phyloP scores from a whole-genome alignment of 2,888 invertebrate species.

The Drosophila mettleri region DNA sequence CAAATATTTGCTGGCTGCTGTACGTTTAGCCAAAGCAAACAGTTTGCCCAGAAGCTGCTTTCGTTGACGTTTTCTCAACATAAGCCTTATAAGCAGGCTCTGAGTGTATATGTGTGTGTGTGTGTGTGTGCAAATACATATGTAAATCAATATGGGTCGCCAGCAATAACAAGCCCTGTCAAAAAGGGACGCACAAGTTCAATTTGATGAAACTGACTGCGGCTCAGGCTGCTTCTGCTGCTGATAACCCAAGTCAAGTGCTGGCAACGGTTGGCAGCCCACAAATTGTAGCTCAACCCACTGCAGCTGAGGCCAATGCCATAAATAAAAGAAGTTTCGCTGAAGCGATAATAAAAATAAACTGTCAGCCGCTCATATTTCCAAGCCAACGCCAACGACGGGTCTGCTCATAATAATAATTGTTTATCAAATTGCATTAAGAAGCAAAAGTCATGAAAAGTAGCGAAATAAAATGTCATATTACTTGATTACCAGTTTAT shows the following conservation, averaged over 20 bases:
- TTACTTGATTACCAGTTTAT: background rate
- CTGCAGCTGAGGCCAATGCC: slow-evolving; percentile 5
- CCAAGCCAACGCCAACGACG: slow-evolving; percentile 50
- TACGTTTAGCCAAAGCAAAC: slow-evolving; percentile 69
- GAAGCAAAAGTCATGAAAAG: background rate
- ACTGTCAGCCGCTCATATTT: slow-evolving; percentile 36
- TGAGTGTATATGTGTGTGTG: background rate
- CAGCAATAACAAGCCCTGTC: slow-evolving; percentile 50
- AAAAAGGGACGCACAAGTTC: slow-evolving; percentile 33
- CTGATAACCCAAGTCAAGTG: slow-evolving; percentile 45
- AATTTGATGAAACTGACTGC: slow-evolving; percentile 42
- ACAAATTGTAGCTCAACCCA: slow-evolving; percentile 45
- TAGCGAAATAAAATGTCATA: background rate
- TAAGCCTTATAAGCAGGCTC: slow-evolving; percentile 25
- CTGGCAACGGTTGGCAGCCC: slow-evolving; percentile 43
- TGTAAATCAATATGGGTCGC: slow-evolving; percentile 70
- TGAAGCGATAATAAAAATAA: slow-evolving; percentile 31
- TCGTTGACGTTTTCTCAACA: slow-evolving; percentile 37
- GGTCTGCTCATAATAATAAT: slow-evolving; percentile 55
- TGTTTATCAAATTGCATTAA: slow-evolving; percentile 58
- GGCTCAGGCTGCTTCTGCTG: slow-evolving; percentile 5
- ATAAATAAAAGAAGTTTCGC: slow-evolving; percentile 23
- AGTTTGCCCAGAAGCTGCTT: slow-evolving; percentile 58
- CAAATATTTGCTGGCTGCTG: slow-evolving; percentile 73
- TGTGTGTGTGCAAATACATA: slow-evolving; percentile 53